Conservation (phyloP, 2,113 vertebrate genomes). For the Herpetotheres cachinnans region DNA sequence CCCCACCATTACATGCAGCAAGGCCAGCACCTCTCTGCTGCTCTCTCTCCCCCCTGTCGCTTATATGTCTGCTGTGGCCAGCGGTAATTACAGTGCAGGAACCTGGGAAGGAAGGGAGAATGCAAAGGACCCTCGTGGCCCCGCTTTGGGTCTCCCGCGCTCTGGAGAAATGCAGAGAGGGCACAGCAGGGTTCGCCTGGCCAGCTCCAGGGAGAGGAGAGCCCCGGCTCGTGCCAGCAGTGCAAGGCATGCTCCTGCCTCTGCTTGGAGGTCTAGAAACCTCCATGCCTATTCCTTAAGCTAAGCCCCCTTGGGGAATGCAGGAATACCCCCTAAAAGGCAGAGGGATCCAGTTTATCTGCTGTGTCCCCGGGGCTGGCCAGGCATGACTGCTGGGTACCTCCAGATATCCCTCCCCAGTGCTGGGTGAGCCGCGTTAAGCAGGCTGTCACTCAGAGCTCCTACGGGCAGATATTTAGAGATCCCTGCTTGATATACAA, state of each 20-base stretch:
- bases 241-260: accelerated
- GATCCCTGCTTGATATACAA: background rate
- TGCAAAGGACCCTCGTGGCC: background rate
- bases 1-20: background rate
- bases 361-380: background rate
- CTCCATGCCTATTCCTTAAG: background rate
- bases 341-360: background rate
- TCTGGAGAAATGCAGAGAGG: background rate
- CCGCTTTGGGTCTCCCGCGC: background rate
- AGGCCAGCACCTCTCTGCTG: constrained; percentile 2
- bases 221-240: accelerated
- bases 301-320: background rate
- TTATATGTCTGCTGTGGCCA: background rate
- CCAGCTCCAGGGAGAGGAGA: background rate
- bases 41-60: background rate
- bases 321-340: background rate
- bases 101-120: background rate
- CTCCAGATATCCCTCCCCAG: background rate
- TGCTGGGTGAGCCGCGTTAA: accelerated
- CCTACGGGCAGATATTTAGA: background rate
- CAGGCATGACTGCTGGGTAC: accelerated
- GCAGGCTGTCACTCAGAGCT: background rate
- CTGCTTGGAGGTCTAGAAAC: background rate
- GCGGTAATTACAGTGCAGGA: background rate
- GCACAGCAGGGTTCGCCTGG: background rate